A percentile compares a stretch with the other conserved stretches of the same genome.
phyloP scores from a whole-genome alignment of 1,140 invertebrate genomes.

The Drosophila chauvacae region DNA sequence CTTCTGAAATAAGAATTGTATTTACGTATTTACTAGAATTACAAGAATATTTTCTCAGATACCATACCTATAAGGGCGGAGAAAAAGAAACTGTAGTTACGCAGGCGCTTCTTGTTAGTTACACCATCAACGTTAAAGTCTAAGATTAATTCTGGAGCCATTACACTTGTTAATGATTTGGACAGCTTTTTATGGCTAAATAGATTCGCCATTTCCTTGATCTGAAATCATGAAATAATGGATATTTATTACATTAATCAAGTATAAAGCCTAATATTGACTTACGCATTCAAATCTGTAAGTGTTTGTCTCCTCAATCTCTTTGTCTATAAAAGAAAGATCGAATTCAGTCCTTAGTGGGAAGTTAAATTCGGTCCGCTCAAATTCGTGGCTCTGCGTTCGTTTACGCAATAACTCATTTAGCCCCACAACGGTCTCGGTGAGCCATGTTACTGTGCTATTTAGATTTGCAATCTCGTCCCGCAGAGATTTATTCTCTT shows the following conservation, averaged over 20 bases:
- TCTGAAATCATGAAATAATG: neutral
- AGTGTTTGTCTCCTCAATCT: neutral
- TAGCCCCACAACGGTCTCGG: neutral
- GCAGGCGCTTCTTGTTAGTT: conserved; percentile 2
- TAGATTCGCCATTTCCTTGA: conserved; percentile 4
- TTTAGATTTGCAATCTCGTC: neutral
- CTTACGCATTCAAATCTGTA: conserved; percentile 12
- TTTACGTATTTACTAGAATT: neutral
- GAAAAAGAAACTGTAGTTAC: conserved; percentile 6
- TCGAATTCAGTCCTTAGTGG: conserved; percentile 6
- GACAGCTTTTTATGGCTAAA: conserved; percentile 2
- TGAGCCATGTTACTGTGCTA: neutral
- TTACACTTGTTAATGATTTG: conserved; percentile 9
- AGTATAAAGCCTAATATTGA: neutral
- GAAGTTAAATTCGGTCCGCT: neutral
- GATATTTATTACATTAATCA: neutral
- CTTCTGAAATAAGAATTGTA: neutral
- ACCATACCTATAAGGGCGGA: conserved; percentile 4
- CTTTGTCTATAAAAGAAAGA: conserved; percentile 3
- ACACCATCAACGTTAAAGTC: conserved; percentile 14
- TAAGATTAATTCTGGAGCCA: conserved; percentile 3
- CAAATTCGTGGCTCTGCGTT: neutral
- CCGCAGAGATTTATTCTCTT: conserved; percentile 2
- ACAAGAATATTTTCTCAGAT: neutral
- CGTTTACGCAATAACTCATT: neutral